Conservation (phyloP, 2,797 vertebrate genomes). For the Heterohyrax brucei region DNA sequence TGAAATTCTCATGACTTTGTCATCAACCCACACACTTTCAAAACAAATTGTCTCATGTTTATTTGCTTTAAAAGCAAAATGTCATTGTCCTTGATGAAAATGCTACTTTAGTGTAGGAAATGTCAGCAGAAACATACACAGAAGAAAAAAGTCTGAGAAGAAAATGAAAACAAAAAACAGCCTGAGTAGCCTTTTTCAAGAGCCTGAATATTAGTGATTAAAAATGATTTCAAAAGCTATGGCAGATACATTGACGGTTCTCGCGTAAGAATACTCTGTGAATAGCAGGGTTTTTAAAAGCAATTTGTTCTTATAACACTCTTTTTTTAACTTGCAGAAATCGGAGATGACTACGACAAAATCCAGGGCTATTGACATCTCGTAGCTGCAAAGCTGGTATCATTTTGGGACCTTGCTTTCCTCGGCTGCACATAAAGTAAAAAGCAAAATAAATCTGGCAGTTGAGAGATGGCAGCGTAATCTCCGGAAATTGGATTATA, state of each 20-base stretch:
- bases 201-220: constrained; percentile 52
- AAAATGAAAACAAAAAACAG: constrained; percentile 53
- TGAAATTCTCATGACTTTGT: constrained; percentile 81
- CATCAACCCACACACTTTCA: constrained; percentile 79
- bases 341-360: constrained; percentile 80
- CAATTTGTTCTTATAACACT: constrained; percentile 68
- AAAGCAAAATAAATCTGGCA: constrained; percentile 77
- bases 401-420: constrained; percentile 68
- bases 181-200: constrained; percentile 54
- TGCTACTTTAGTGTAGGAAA: constrained; percentile 70
- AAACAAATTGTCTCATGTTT: constrained; percentile 78
- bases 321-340: constrained; percentile 80
- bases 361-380: constrained; percentile 69
- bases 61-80: constrained; percentile 78
- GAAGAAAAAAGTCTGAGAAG: neutral
- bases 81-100: constrained; percentile 79
- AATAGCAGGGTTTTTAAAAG: constrained; percentile 52
- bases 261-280: constrained; percentile 45
- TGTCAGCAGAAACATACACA: constrained; percentile 70
- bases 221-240: constrained; percentile 74
- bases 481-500: constrained; percentile 63
- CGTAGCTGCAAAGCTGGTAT: constrained; percentile 64
- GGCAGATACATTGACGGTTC: constrained; percentile 42
- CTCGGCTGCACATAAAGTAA: constrained; percentile 42
- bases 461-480: constrained; percentile 78